Percentiles rank a stretch among this genome's conserved stretches.
Conservation (phyloP, 2,797 vertebrate species). For the Naso thynnoides region DNA sequence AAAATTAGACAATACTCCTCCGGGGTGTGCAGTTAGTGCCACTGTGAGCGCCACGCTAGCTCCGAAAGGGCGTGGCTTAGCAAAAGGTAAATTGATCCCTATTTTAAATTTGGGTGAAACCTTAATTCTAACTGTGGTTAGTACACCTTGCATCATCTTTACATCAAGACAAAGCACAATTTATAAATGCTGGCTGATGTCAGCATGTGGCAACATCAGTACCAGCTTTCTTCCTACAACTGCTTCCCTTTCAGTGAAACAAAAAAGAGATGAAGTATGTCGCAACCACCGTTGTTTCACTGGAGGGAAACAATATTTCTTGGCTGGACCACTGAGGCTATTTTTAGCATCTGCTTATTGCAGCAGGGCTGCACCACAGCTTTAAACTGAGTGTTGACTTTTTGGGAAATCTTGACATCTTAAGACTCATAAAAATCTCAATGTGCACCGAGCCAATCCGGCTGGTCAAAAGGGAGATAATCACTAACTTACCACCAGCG, state of each 20-base stretch:
- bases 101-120: not conserved
- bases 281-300: conserved; percentile 49
- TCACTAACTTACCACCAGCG: not conserved
- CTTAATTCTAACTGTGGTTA: conserved; percentile 1
- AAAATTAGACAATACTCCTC: no score
- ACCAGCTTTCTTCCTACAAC: conserved; percentile 25
- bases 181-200: conserved; percentile 14
- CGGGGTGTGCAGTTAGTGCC: no score
- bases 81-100: no score
- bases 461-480: not conserved
- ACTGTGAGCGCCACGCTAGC: no score
- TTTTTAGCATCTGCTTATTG: conserved; percentile 75
- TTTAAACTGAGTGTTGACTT: conserved; percentile 48
- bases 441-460: no score
- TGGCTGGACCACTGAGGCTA: conserved; percentile 61
- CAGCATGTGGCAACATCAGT: conserved; percentile 34
- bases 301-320: conserved; percentile 57
- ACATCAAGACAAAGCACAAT: conserved; percentile 11
- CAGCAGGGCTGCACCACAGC: conserved; percentile 44
- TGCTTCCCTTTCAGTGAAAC: conserved; percentile 26
- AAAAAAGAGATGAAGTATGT: conserved; percentile 48
- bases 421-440: conserved; percentile 30
- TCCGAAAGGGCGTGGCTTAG: no score
- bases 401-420: conserved; percentile 25
- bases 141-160: conserved; percentile 27